Evolutionary conservation across 2,888 invertebrate species (phyloP), one percentile per base, ranked within the genome.

Genomic region (Nomada flava): DNA sequence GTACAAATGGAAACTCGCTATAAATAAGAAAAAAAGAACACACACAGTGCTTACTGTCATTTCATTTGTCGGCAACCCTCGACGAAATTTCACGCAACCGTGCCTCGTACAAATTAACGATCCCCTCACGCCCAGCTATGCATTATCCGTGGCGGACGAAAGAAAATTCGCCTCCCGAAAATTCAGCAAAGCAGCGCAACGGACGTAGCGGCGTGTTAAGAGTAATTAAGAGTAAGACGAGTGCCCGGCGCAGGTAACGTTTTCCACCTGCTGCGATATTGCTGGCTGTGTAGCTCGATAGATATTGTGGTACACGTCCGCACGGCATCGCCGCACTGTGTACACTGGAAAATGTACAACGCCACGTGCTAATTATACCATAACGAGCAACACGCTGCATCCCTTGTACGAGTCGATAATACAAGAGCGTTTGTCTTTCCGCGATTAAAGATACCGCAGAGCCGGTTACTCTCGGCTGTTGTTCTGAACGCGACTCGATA

Each of bases 361-460:
- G 57, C 65, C 80, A 42, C 69, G 55, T 76, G 82, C 80, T 82
- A 80, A 80, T 82, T 82, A 82, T 80, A 63, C 62, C 65, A 44
- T 80, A 80, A 82, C 82, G 62, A 76, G 65, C 26, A 76, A 71
- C 82, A 82, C 57, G 82, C 62, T 67, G 76, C 70, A 63, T 80
- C 76, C 57, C 57, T 76, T 55, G 67, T 67, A 62, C 70, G 7
- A 76, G 67, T 67, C 76, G 81, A 82, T 80, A 65, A 47, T 76
- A 73, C 55, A 52, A 71, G 52, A 42, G n/a, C 53, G 68, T 65
- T 76, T 82, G 76, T 64, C 81, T 64, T 76, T 67, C 18, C 47
- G 60, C 81, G 60, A 71, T 71, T 71, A 64, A 76, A 64, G 42
- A 47, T 59, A 74, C 23, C 15, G 13, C 20, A 18, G 36, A 29